These are phyloP conservation scores for Eurois occulta DNA, from an alignment of 2,888 invertebrate genomes.

Conservation along the genomic window DNA sequence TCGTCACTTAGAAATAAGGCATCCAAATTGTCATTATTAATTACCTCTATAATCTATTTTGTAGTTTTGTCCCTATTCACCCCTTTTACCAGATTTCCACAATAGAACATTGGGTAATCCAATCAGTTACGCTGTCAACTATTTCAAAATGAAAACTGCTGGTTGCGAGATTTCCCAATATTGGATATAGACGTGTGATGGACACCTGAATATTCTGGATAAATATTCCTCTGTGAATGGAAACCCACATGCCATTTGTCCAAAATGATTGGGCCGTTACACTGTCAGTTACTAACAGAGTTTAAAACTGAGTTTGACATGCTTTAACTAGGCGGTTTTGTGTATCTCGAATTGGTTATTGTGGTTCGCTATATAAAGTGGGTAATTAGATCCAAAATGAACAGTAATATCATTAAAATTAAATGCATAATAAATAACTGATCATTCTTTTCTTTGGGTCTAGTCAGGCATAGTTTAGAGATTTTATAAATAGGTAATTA, in stretches of 20 bases:
- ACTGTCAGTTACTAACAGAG: conserved; percentile 15
- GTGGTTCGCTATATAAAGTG: not conserved
- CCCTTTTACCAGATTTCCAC: not conserved
- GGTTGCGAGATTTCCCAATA: conserved; percentile 6
- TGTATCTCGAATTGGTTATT: not conserved
- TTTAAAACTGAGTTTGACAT: conserved; percentile 12
- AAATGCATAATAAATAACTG: not conserved
- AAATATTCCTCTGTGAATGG: not conserved
- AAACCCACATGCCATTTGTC: conserved; percentile 9
- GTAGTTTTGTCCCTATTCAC: not conserved
- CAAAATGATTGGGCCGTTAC: conserved; percentile 10
- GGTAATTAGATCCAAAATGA: not conserved
- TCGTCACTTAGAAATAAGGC: not conserved
- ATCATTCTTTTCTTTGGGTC: not conserved
- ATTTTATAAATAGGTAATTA: not conserved
- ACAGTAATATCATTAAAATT: not conserved
- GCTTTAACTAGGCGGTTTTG: not conserved
- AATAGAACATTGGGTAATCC: not conserved
- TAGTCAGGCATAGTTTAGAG: not conserved
- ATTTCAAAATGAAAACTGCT: conserved; percentile 12
- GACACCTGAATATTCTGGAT: conserved; percentile 3
- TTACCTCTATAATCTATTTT: not conserved
- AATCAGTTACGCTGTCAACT: conserved; percentile 6
- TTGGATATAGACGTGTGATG: conserved; percentile 13
- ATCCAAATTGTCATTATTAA: not conserved